Percentiles rank a stretch among this genome's conserved stretches.
phyloP scores from a whole-genome alignment of 2,113 vertebrate genomes.

The Ctenomys sociabilis region DNA sequence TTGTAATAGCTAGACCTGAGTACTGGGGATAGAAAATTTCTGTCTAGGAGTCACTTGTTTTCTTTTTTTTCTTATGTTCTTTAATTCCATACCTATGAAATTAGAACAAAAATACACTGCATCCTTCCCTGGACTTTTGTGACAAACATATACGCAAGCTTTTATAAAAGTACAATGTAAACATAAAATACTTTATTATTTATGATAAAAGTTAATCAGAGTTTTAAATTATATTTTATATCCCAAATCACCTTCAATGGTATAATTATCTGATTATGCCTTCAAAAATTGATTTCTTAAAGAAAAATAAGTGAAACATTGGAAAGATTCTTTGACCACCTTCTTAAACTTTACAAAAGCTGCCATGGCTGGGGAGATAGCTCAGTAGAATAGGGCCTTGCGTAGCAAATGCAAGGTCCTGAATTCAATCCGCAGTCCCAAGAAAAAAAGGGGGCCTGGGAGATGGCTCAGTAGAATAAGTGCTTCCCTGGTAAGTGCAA shows the following conservation, averaged over 20 bases:
- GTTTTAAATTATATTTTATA: neutral
- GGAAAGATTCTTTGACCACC: neutral
- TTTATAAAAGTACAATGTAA: neutral
- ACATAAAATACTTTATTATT: neutral
- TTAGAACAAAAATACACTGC: neutral
- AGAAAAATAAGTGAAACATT: neutral
- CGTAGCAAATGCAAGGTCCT: too few relatives aligned
- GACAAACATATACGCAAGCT: neutral
- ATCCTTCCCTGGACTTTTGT: neutral
- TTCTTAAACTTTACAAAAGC: constrained; percentile 3
- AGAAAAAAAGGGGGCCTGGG: too few relatives aligned
- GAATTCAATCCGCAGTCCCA: too few relatives aligned
- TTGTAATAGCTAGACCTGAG: neutral
- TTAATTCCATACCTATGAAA: neutral
- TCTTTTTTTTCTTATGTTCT: neutral
- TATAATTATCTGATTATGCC: neutral
- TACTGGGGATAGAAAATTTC: neutral
- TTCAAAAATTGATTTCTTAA: neutral
- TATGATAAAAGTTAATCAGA: neutral
- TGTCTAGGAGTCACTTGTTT: neutral
- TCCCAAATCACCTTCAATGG: neutral
- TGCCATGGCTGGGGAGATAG: too few relatives aligned
- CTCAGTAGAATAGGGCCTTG: too few relatives aligned
- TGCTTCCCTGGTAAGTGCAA: too few relatives aligned
- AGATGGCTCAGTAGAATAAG: too few relatives aligned